Evolutionary conservation across 2,888 invertebrate genomes (phyloP).

Genomic region (Thereva unica): DNA sequence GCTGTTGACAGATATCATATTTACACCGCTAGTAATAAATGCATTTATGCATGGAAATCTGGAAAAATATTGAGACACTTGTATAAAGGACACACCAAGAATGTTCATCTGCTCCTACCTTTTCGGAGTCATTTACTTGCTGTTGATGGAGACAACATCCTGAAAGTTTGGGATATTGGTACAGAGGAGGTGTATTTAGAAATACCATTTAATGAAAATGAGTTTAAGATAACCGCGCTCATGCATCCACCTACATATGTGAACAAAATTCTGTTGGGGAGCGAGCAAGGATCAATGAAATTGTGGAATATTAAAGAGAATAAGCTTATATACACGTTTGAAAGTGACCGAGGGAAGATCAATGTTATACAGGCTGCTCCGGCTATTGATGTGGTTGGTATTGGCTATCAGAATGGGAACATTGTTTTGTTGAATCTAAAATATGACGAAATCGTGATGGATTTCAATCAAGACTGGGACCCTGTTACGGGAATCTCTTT

Average conservation of each 20-base stretch:
- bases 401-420: constrained; percentile 81
- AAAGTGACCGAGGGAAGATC: constrained; percentile 61
- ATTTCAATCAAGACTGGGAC: constrained; percentile 92
- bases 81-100: constrained; percentile 74
- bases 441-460: constrained; percentile 79
- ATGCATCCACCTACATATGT: constrained; percentile 92
- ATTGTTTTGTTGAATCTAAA: constrained; percentile 88
- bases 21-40: constrained; percentile 76
- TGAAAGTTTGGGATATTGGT: constrained; percentile 86
- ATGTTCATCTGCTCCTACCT: constrained; percentile 78
- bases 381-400: constrained; percentile 87
- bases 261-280: constrained; percentile 90
- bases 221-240: constrained; percentile 81
- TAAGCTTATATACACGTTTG: constrained; percentile 76
- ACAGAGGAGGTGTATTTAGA: constrained; percentile 71
- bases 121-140: constrained; percentile 87
- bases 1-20: constrained; percentile 75
- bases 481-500: constrained; percentile 82
- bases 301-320: constrained; percentile 87
- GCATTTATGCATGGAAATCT: constrained; percentile 84
- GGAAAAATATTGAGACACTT: constrained; percentile 82
- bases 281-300: constrained; percentile 81
- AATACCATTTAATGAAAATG: constrained; percentile 66
- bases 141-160: constrained; percentile 74
- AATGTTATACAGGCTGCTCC: constrained; percentile 84